Evolutionary conservation across 2,888 invertebrate species (phyloP).

Genomic region (Papilio gigon): DNA sequence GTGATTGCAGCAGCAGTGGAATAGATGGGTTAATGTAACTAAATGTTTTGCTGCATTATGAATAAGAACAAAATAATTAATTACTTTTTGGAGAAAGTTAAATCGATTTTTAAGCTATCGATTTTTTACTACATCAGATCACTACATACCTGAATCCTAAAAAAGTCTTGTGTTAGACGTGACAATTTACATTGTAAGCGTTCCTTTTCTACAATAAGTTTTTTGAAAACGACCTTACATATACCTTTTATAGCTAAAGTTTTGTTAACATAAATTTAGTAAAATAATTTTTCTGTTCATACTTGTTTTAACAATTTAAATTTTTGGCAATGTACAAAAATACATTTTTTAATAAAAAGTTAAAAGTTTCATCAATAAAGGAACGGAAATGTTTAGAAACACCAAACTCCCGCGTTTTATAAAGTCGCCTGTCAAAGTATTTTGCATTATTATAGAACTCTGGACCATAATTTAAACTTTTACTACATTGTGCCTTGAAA

Average conservation of each 20-base stretch:
- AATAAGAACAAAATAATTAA: too few species aligned
- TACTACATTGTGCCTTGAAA: conserved; percentile 41
- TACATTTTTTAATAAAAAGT: background rate
- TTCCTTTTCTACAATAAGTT: background rate
- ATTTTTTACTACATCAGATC: background rate
- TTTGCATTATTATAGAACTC: conserved; percentile 12
- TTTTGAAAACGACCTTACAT: too few species aligned
- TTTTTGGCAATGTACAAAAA: background rate
- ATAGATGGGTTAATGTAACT: too few species aligned
- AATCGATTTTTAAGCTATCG: background rate
- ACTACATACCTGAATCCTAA: background rate
- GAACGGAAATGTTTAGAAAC: conserved; percentile 28
- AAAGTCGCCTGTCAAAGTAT: conserved; percentile 54
- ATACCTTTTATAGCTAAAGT: too few species aligned
- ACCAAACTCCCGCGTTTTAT: conserved; percentile 68
- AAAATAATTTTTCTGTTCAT: background rate
- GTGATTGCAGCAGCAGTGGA: background rate
- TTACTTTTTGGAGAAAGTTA: too few species aligned
- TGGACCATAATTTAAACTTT: background rate
- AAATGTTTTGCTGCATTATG: too few species aligned
- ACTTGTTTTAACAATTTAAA: background rate
- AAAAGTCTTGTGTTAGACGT: background rate
- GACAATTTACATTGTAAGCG: background rate
- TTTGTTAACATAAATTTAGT: too few species aligned
- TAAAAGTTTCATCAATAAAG: background rate